A percentile compares a stretch with the other conserved stretches of the same genome.
phyloP scores from a whole-genome alignment of 2,888 invertebrate genomes.

The Tupiocoris notatus region DNA sequence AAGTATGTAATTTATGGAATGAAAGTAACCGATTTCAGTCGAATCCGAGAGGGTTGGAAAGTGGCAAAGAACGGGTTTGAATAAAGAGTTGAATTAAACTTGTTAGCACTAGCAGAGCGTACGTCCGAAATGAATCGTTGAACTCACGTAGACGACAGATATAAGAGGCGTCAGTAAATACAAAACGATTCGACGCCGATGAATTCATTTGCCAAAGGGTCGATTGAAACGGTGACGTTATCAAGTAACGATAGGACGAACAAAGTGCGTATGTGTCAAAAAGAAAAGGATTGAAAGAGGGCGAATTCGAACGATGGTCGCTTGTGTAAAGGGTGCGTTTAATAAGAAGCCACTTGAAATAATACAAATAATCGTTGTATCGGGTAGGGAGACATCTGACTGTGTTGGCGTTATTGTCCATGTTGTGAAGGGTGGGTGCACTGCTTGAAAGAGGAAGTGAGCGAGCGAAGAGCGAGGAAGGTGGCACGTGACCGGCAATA shows the following conservation, averaged over 20 bases:
- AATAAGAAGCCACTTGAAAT: constrained; percentile 36
- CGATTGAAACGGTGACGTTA: too few relatives aligned
- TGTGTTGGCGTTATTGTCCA: not conserved
- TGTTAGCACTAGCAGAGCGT: not conserved
- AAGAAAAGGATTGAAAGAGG: too few relatives aligned
- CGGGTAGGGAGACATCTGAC: not conserved
- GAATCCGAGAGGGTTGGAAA: not conserved
- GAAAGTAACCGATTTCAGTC: not conserved
- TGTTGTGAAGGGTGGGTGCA: not conserved
- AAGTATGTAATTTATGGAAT: too few relatives aligned
- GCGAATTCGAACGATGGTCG: not conserved
- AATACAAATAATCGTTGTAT: constrained; percentile 35
- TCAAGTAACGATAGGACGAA: too few relatives aligned
- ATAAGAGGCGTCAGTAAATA: not conserved
- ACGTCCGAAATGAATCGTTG: not conserved
- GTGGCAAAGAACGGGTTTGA: too few relatives aligned
- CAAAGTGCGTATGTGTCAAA: too few relatives aligned
- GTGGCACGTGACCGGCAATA: constrained; percentile 18
- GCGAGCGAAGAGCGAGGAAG: too few relatives aligned
- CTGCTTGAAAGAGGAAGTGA: not conserved
- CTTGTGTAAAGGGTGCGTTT: constrained; percentile 15
- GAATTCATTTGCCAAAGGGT: not conserved
- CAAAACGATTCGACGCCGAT: not conserved
- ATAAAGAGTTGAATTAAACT: not conserved
- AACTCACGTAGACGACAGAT: not conserved